These are phyloP conservation scores for Diogma glabrata DNA, from an alignment of 2,888 invertebrate species.

Conservation along the genomic window DNA sequence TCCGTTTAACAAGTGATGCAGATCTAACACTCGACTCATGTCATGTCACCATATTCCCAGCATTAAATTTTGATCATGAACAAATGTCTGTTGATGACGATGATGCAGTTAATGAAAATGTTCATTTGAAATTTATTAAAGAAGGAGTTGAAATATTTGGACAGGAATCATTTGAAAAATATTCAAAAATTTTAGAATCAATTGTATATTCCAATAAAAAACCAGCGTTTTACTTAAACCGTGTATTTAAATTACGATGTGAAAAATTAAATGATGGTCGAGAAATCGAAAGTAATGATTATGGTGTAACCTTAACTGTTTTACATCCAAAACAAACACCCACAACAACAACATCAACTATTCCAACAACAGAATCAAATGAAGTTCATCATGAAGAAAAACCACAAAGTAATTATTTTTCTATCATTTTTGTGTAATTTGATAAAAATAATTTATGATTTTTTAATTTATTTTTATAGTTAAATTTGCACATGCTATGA, in stretches of 20 bases:
- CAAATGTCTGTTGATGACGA: conserved; percentile 41
- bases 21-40: conserved; percentile 78
- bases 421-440: conserved; percentile 16
- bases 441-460: neutral
- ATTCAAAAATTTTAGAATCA: conserved; percentile 32
- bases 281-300: conserved; percentile 89
- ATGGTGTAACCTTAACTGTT: conserved; percentile 83
- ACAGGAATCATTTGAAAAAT: conserved; percentile 31
- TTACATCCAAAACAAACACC: conserved; percentile 63
- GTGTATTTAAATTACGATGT: conserved; percentile 92
- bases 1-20: conserved; percentile 43
- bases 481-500: conserved; percentile 36
- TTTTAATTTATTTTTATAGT: conserved; percentile 22
- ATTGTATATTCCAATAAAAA: conserved; percentile 90
- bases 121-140: conserved; percentile 36
- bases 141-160: conserved; percentile 60
- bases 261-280: conserved; percentile 88
- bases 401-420: conserved; percentile 8
- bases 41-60: conserved; percentile 87
- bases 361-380: conserved; percentile 37
- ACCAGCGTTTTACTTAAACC: conserved; percentile 89
- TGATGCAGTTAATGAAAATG: conserved; percentile 31
- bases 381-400: conserved; percentile 1
- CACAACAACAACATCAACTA: conserved; percentile 43
- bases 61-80: conserved; percentile 92